These are phyloP conservation scores for Rousettus leschenaultii DNA, from an alignment of 2,113 vertebrate genomes.

Conservation along the genomic window DNA sequence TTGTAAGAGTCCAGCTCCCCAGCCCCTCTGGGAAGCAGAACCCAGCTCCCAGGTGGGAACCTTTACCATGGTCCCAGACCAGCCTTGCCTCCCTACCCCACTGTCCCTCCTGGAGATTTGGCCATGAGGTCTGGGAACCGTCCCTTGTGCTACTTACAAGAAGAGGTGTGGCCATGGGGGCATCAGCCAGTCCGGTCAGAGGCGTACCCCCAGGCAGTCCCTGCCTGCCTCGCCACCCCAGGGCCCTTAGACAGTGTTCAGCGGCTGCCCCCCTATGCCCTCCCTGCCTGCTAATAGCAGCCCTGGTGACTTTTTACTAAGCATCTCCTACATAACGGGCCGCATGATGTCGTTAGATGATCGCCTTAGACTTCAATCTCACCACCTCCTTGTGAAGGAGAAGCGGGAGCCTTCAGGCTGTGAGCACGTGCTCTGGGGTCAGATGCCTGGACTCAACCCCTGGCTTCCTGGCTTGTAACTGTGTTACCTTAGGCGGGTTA, in stretches of 20 bases:
- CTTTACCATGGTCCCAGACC: background rate
- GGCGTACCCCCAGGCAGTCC: background rate
- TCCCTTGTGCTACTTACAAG: background rate
- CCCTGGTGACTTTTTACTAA: background rate
- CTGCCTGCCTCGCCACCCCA: background rate
- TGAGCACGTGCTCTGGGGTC: no score
- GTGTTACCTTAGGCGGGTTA: background rate
- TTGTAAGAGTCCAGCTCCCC: background rate
- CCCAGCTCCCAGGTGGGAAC: background rate
- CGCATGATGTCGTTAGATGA: fast-evolving
- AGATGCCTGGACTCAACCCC: background rate
- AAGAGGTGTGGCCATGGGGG: fast-evolving
- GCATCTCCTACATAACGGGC: background rate
- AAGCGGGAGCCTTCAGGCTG: no score
- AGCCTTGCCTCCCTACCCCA: no score
- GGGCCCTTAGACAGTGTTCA: background rate
- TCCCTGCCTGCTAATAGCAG: background rate
- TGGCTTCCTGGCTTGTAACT: background rate
- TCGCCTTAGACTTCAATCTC: background rate
- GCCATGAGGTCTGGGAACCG: background rate
- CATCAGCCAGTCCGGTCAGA: background rate
- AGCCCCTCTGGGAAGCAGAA: fast-evolving
- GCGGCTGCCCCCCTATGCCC: fast-evolving
- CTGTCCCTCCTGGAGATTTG: background rate
- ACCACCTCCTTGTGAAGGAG: background rate